Evolutionary conservation across 2,888 invertebrate genomes (phyloP).

Genomic region (Noctua janthe): DNA sequence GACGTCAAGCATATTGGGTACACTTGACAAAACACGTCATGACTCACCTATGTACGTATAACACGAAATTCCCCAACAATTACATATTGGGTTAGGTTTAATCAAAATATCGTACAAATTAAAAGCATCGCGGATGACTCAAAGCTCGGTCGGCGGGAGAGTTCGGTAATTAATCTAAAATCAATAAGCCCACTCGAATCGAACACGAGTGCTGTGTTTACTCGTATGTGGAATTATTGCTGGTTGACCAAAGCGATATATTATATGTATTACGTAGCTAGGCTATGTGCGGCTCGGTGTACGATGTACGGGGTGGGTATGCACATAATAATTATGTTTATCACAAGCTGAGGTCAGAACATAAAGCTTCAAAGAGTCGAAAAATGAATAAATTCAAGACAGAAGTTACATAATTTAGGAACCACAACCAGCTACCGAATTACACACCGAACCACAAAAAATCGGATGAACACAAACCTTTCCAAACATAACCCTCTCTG

Average conservation of each 20-base stretch:
- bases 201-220: conserved; percentile 52
- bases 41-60: not conserved
- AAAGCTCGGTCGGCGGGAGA: conserved; percentile 50
- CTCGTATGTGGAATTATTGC: conserved; percentile 51
- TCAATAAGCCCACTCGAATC: conserved; percentile 67
- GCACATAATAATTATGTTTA: not conserved
- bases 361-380: not conserved
- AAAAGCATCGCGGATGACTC: conserved; percentile 45
- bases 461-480: too few species aligned
- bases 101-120: conserved; percentile 52
- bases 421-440: not conserved
- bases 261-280: conserved; percentile 30
- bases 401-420: not conserved
- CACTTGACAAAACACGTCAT: conserved; percentile 14
- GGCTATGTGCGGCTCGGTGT: not conserved
- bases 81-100: conserved; percentile 41
- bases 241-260: conserved; percentile 27
- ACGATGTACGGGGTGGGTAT: not conserved
- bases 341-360: not conserved
- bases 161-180: conserved; percentile 73
- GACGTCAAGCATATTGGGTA: not conserved
- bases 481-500: not conserved
- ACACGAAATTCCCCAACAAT: conserved; percentile 14
- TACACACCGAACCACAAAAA: not conserved
- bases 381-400: not conserved